Evolutionary conservation across 2,888 invertebrate species (phyloP), one percentile per base, ranked within the genome.

Genomic region (Microctonus hyperodae): DNA sequence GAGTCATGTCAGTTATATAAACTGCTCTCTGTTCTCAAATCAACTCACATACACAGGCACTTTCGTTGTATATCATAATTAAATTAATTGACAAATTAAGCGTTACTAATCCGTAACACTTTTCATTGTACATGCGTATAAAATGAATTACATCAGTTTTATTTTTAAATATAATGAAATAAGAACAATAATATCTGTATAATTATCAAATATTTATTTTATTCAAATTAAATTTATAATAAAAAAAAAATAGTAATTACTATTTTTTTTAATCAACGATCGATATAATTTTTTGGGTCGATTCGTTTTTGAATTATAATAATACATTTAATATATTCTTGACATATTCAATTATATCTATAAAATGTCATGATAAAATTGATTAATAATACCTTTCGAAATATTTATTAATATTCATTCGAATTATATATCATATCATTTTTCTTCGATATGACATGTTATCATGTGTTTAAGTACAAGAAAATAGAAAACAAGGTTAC

Each of bases 51-150:
- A 33, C 33, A 50, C 50, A 50, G 5, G 23, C 33, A 31, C 22
- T n/a, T n/a, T n/a, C n/a, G n/a, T 37, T 22, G 50, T 16, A 11
- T 23, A 13, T 33, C 23, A 48, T 64, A 64, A 65, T 67, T 70
- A 63, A 63, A 70, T 63, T 63, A 67, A 65, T 65, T 56, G 40
- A 33, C n/a, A 60, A 64, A 64, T 70, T 55, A 58, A 37, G 25
- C 25, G 44, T 37, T 53, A 23, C 20, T 44, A 51, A 62, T 58
- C 35, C 23, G 35, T 51, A 53, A 53, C 13, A 37, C 37, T 51
- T 7, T 6, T 33, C n/a, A 22, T 37, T 37, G 6, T 6, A n/a
- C n/a, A n/a, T 44, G 16, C 16, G 16, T 0, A 6, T 16, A 28
- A 5, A 28, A 28, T n/a, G 28, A 7, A 20, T 44, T 16, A 28